Base-by-base conservation (phyloP, 2,797 vertebrate species). In the Lateolabrax maculatus region DNA sequence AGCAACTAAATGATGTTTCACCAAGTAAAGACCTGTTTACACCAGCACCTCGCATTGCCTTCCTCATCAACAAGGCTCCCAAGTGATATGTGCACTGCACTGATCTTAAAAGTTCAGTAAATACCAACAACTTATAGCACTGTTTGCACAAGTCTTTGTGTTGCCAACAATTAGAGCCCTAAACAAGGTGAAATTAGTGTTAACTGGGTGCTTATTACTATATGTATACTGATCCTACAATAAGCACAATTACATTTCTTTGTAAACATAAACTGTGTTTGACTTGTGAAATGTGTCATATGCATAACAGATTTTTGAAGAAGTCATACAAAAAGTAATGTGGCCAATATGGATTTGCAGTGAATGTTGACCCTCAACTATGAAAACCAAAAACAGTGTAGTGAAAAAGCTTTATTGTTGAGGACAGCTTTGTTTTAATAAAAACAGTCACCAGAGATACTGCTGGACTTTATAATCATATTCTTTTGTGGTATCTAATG, bases 231-330 rank as follows among this genome's bases (percentile, higher is more conserved):
- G 61, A 76, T 36, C 57, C 25, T 21, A 69, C 57, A 77, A 71
- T 76, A 86, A 63, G 56, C 56, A 63, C 60, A 66, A 64, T 56
- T 41, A 62, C 19, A 29, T 41, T 25, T 53, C 25, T 57, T 62
- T 71, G 86, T 83, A 81, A 84, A 87, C 77, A 86, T 80, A 39
- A 79, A 61, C 41, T 39, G 43, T 66, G 56, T 52, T 60, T 67
- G 41, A 49, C 16, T 70, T 77, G 44, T 55, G 57, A 83, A 79
- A 78, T 68, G 36, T 63, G 36, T 31, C 21, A 34, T 57, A 37
- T 84, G 43, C 31, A 67, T 70, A 36, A 72, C 6, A 4, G 37
- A 39, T 58, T 68, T 57, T 56, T 49, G 9, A 6, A 61, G 5
- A 71, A 56, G 23, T 71, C 6, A 37, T 29, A 61, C 16, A 43